These are phyloP conservation scores for Noctua janthina DNA, from an alignment of 2,888 invertebrate genomes.

Conservation along the genomic window DNA sequence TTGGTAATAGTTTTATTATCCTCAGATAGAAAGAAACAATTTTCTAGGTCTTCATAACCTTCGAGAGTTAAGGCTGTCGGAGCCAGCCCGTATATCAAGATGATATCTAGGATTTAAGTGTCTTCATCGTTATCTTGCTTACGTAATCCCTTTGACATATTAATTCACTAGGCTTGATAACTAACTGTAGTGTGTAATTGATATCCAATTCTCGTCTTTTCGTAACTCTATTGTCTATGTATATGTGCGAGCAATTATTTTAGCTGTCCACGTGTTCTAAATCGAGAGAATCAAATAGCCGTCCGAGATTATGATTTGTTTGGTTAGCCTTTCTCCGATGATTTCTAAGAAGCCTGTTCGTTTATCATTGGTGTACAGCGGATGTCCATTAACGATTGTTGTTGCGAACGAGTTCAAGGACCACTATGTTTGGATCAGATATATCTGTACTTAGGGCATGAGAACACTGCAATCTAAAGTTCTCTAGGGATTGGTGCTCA, in stretches of 20 bases:
- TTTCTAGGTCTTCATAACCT: constrained; percentile 8
- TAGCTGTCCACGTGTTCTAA: constrained; percentile 34
- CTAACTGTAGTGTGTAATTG: constrained; percentile 9
- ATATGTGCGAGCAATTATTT: constrained; percentile 26
- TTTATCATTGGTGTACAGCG: constrained; percentile 71
- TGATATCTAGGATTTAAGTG: constrained; percentile 31
- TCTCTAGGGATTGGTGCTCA: constrained; percentile 23
- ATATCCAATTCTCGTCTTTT: constrained; percentile 11
- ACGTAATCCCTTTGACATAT: constrained; percentile 31
- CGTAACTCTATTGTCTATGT: not conserved
- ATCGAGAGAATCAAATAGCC: constrained; percentile 46
- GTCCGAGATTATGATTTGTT: constrained; percentile 56
- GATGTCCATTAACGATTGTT: constrained; percentile 81
- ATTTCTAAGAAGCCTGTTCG: constrained; percentile 73
- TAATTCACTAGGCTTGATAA: constrained; percentile 25
- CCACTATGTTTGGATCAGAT: constrained; percentile 68
- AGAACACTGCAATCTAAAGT: constrained; percentile 41
- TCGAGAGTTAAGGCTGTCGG: constrained; percentile 6
- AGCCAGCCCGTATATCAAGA: constrained; percentile 34
- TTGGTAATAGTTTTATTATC: constrained; percentile 14
- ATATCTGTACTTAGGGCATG: constrained; percentile 60
- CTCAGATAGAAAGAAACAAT: not conserved
- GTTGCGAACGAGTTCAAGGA: constrained; percentile 77
- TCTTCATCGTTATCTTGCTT: constrained; percentile 20
- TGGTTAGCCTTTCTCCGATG: constrained; percentile 64